A percentile compares a stretch with the other conserved stretches of the same genome.
Evolutionary conservation across 2,888 invertebrate genomes (phyloP).

Genomic region (Pemphredon lugubris): DNA sequence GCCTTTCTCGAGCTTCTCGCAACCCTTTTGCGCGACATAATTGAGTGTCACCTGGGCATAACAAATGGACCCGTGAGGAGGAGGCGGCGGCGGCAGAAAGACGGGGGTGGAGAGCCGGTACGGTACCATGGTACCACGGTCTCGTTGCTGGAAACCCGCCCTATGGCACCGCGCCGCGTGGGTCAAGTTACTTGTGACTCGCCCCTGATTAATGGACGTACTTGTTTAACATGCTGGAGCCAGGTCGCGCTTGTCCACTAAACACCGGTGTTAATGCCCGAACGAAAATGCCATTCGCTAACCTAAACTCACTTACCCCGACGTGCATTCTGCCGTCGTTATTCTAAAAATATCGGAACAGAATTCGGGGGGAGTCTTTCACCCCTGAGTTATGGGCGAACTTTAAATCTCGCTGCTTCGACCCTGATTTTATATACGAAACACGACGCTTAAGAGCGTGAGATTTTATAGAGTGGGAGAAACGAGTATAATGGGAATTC

Average conservation of each 20-base stretch:
- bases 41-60: constrained; percentile 79
- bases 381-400: no score
- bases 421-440: no score
- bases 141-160: constrained; percentile 63
- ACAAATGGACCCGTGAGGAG: constrained; percentile 75
- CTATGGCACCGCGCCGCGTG: constrained; percentile 70
- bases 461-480: no score
- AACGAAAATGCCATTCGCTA: constrained; percentile 65
- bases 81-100: constrained; percentile 49
- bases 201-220: constrained; percentile 76
- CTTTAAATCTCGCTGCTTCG: no score
- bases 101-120: constrained; percentile 48
- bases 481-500: neutral
- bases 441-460: no score
- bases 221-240: constrained; percentile 74
- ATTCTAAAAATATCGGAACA: constrained; percentile 15
- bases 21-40: constrained; percentile 75
- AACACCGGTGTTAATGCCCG: constrained; percentile 74
- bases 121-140: constrained; percentile 25
- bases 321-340: constrained; percentile 23
- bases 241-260: constrained; percentile 73
- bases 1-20: constrained; percentile 64
- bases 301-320: constrained; percentile 37
- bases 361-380: neutral
- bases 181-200: constrained; percentile 74